phyloP scores from a whole-genome alignment of 2,888 invertebrate genomes.

The Brachyopa scutellaris region DNA sequence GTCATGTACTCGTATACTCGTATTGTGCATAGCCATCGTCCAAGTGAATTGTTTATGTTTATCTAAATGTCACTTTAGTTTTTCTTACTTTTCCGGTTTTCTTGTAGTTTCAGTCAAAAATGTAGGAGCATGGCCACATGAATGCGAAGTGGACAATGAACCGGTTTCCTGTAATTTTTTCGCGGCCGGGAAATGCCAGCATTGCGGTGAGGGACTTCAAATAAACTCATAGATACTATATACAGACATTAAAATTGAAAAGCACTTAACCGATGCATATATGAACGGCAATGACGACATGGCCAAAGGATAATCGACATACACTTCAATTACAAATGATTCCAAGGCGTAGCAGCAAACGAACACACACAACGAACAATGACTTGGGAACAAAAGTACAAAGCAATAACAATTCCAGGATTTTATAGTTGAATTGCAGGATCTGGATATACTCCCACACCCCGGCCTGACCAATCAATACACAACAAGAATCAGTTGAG shows the following conservation, averaged over 20 bases:
- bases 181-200: neutral
- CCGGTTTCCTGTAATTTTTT: neutral
- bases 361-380: constrained; percentile 17
- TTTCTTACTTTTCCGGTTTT: constrained; percentile 34
- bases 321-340: constrained; percentile 65
- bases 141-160: neutral
- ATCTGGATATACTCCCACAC: neutral
- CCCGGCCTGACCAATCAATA: constrained; percentile 31
- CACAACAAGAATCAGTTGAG: constrained; percentile 60
- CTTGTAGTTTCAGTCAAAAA: constrained; percentile 3
- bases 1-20: too few species aligned
- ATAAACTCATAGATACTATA: constrained; percentile 40
- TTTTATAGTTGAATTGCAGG: neutral
- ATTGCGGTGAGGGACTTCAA: constrained; percentile 21
- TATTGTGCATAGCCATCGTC: neutral
- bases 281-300: neutral
- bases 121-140: neutral
- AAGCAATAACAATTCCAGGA: constrained; percentile 63
- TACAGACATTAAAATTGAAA: constrained; percentile 44
- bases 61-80: constrained; percentile 21
- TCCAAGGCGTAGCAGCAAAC: constrained; percentile 33
- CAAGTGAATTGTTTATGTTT: constrained; percentile 39
- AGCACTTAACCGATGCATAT: constrained; percentile 24
- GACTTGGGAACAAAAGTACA: constrained; percentile 45
- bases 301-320: constrained; percentile 61